Evolutionary conservation across 2,113 vertebrate species (phyloP).

Genomic region (Archocentrus centrarchus): DNA sequence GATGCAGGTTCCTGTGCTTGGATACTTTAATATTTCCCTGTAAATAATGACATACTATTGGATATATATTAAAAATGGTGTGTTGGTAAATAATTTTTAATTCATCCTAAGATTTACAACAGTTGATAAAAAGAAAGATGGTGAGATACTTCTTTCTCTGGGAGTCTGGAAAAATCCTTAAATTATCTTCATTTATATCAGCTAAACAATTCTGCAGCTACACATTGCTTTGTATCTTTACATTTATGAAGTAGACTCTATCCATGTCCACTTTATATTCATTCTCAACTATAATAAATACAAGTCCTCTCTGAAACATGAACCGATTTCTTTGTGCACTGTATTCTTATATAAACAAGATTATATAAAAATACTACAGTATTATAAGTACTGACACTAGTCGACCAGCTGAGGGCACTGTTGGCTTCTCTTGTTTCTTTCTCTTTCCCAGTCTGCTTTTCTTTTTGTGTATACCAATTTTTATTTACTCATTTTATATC

Average conservation of each 20-base stretch:
- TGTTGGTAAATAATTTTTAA: too few relatives aligned
- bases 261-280: background rate
- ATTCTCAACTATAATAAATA: background rate
- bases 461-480: background rate
- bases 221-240: background rate
- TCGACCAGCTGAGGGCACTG: constrained; percentile 53
- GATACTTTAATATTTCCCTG: background rate
- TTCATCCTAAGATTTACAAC: too few relatives aligned
- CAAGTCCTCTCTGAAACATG: background rate
- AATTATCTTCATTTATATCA: background rate
- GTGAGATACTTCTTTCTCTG: too few relatives aligned
- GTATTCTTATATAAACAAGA: background rate
- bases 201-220: background rate
- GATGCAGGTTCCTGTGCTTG: background rate
- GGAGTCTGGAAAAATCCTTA: too few relatives aligned
- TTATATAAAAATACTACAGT: accelerated
- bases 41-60: background rate
- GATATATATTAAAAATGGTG: too few relatives aligned
- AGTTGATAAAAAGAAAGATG: too few relatives aligned
- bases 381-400: background rate
- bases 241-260: background rate
- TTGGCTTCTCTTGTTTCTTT: constrained; percentile 9
- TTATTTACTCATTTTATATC: background rate
- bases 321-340: background rate
- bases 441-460: background rate